Evolutionary conservation across 2,888 invertebrate species (phyloP), one percentile per base, ranked within the genome.

Genomic region (Oeneis ivallda): DNA sequence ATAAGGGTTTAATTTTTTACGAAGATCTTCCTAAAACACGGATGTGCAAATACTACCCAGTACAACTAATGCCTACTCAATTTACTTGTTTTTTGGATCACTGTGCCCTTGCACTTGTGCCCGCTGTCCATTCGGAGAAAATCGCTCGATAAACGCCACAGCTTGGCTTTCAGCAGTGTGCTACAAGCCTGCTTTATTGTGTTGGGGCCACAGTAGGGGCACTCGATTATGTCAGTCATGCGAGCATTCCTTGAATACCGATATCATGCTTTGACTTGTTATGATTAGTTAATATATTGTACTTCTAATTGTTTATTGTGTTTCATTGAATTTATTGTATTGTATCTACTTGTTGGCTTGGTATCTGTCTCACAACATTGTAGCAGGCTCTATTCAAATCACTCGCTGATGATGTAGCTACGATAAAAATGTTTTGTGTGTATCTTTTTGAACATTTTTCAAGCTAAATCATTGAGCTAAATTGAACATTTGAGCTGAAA

Each of bases 171-270:
- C 6, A 11, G 32, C 19, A 61, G 60, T 65, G 54, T 43, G 54
- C 11, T 34, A 13, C n/a, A 7, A 53, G 43, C 61, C 37, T 49
- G 11, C 32, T 50, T 15, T 43, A 62, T 69, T 70, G 70, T 72
- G 59, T 70, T 63, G 57, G 58, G 61, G 26, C 26, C 26, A 26
- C 26, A 26, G 26, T 68, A 65, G 56, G 65, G 65, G 64, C 68
- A 70, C 61, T 70, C 69, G 64, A 73, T 74, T 72, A 72, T 71
- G 72, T 73, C 71, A 72, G 66, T 71, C 69, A 72, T 65, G 65
- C 65, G 53, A 65, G 67, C 71, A 70, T 74, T 73, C 69, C 71
- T 70, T 66, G 69, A 70, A 74, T 68, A 50, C 62, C 58, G 74
- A 74, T 74, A 74, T 54, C 62, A 59, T 43, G 56, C 62, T 39